Evolutionary conservation across 2,797 vertebrate species (phyloP).

Genomic region (Hydrocynus forskahlii): DNA sequence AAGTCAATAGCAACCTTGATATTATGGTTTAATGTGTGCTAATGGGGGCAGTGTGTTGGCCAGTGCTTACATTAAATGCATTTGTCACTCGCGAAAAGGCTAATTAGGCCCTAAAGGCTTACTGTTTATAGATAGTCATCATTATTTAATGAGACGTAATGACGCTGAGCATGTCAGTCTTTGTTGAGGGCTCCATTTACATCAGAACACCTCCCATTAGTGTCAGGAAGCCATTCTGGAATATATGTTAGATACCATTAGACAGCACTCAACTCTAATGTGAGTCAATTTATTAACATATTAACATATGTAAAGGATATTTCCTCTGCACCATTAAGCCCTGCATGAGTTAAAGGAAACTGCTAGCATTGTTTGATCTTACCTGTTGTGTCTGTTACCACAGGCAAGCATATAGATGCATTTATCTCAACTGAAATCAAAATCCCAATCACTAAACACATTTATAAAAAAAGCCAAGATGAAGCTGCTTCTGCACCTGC

Average conservation of each 20-base stretch:
- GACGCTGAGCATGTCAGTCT: constrained; percentile 48
- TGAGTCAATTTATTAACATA: neutral
- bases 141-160: constrained; percentile 71
- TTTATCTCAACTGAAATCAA: too few species aligned
- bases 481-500: neutral
- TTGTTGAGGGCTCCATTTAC: constrained; percentile 39
- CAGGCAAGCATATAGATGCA: too few species aligned
- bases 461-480: neutral
- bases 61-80: constrained; percentile 55
- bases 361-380: neutral
- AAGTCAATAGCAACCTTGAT: constrained; percentile 77
- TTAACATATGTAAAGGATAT: neutral
- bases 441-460: too few species aligned
- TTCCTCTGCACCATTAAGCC: neutral
- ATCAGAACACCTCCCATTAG: constrained; percentile 34
- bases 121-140: constrained; percentile 73
- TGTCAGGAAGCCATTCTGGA: neutral
- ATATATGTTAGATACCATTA: constrained; percentile 16
- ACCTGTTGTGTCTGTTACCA: neutral
- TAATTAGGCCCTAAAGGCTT: constrained; percentile 68
- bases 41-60: constrained; percentile 75
- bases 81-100: constrained; percentile 58
- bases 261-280: constrained; percentile 8
- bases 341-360: neutral
- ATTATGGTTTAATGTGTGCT: constrained; percentile 77